These are phyloP conservation scores for Xenopus laevis DNA, from an alignment of 2,113 vertebrate species.

Conservation along the genomic window DNA sequence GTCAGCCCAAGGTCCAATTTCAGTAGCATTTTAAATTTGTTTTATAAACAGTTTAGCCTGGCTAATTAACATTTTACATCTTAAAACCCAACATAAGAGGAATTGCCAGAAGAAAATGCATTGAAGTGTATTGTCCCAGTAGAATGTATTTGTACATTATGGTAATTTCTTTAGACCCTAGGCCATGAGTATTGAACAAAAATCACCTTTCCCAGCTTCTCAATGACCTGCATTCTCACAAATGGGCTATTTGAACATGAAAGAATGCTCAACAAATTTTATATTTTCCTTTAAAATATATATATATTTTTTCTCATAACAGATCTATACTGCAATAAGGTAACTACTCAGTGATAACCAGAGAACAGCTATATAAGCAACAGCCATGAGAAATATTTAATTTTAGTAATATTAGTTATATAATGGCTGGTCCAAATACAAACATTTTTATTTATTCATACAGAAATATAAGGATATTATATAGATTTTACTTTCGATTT, in stretches of 20 bases:
- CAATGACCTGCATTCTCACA: constrained; percentile 65
- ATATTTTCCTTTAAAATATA: constrained; percentile 53
- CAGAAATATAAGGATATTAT: too few relatives aligned
- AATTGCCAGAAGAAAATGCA: constrained; percentile 50
- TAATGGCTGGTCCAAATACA: too few relatives aligned
- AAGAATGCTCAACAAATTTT: constrained; percentile 64
- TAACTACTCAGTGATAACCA: too few relatives aligned
- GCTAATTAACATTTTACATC: constrained; percentile 45
- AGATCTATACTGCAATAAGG: too few relatives aligned
- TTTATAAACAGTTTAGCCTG: constrained; percentile 6
- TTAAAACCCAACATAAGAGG: constrained; percentile 46
- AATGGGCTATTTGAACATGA: constrained; percentile 65
- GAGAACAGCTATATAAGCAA: too few relatives aligned
- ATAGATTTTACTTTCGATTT: too few relatives aligned
- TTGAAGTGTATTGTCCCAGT: constrained; percentile 56
- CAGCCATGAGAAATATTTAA: too few relatives aligned
- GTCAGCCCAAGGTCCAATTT: neutral
- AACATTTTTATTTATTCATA: too few relatives aligned
- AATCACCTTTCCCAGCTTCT: constrained; percentile 65
- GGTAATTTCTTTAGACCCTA: constrained; percentile 70
- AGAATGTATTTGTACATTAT: constrained; percentile 63
- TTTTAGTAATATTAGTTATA: too few relatives aligned
- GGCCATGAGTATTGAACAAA: constrained; percentile 70
- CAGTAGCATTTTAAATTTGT: neutral
- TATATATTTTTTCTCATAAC: too few relatives aligned